Evolutionary conservation across 2,888 invertebrate species (phyloP).

Genomic region (Drosophila gaucha): DNA sequence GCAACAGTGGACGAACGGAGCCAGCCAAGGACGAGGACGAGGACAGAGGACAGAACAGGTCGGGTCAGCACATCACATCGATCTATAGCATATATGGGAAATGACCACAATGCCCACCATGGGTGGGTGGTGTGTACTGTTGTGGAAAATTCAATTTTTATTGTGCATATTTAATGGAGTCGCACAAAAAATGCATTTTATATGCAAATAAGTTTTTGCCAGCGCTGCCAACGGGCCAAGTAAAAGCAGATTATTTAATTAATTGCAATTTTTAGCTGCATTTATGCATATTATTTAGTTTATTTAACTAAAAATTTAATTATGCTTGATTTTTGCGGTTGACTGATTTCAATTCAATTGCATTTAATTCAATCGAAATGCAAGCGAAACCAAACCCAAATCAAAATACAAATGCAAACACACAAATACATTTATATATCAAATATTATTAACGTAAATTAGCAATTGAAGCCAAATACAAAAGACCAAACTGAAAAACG

Average conservation of each 20-base stretch:
- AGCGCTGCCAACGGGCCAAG: constrained; percentile 33
- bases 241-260: constrained; percentile 67
- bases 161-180: constrained; percentile 74
- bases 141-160: constrained; percentile 72
- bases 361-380: constrained; percentile 21
- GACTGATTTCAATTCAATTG: constrained; percentile 47
- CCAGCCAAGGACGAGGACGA: constrained; percentile 7
- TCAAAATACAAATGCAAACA: constrained; percentile 26
- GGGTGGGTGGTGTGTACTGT: constrained; percentile 25
- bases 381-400: background rate
- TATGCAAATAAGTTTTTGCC: constrained; percentile 62
- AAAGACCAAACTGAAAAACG: constrained; percentile 13
- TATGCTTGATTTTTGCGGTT: constrained; percentile 63
- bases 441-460: constrained; percentile 62
- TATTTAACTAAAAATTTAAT: constrained; percentile 67
- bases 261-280: constrained; percentile 56
- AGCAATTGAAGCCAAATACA: constrained; percentile 62
- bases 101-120: constrained; percentile 1
- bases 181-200: constrained; percentile 53
- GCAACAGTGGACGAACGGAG: constrained; percentile 20
- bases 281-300: constrained; percentile 61
- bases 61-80: constrained; percentile 31
- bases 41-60: constrained; percentile 15
- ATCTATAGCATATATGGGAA: constrained; percentile 7
- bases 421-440: background rate